Percentiles rank a stretch among this genome's conserved stretches.
These are phyloP conservation scores for Poecilia velifera DNA, from an alignment of 2,797 vertebrate genomes.

Conservation along the genomic window DNA sequence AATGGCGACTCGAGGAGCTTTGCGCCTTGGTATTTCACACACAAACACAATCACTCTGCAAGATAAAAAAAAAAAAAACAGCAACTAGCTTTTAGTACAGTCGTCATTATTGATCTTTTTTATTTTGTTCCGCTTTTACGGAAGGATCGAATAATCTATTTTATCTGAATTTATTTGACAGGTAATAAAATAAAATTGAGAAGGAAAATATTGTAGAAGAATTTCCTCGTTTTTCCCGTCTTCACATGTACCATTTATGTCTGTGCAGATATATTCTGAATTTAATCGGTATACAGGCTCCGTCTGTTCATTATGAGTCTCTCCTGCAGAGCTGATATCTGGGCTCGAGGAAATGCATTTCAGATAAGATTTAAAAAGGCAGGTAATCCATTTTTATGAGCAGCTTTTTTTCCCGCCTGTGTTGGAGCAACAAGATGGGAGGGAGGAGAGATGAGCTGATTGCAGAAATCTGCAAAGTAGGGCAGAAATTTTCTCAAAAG, in stretches of 20 bases:
- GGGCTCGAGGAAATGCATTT: slow-evolving; percentile 36
- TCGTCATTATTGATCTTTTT: not conserved
- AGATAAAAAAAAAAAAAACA: too few species aligned
- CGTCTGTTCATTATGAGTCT: slow-evolving; percentile 12
- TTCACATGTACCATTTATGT: not conserved
- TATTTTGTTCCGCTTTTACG: not conserved
- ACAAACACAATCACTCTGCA: too few species aligned
- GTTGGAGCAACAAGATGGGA: not conserved
- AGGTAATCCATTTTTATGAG: slow-evolving; percentile 46
- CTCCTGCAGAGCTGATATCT: slow-evolving; percentile 15
- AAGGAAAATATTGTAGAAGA: not conserved
- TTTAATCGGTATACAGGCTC: not conserved
- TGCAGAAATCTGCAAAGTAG: too few species aligned
- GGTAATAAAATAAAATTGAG: not conserved
- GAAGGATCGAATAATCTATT: not conserved
- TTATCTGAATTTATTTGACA: not conserved
- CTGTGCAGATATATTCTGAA: not conserved
- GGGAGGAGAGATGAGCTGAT: not conserved
- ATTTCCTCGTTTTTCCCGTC: not conserved
- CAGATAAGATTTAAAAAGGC: slow-evolving; percentile 46
- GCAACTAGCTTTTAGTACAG: too few species aligned
- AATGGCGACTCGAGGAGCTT: not conserved
- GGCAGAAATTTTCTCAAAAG: not conserved
- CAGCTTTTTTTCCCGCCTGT: not conserved
- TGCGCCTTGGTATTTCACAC: not conserved